A percentile compares a stretch with the other conserved stretches of the same genome.
These are phyloP conservation scores for Gandaritis pyraliata DNA, from an alignment of 2,888 invertebrate species.

Conservation along the genomic window DNA sequence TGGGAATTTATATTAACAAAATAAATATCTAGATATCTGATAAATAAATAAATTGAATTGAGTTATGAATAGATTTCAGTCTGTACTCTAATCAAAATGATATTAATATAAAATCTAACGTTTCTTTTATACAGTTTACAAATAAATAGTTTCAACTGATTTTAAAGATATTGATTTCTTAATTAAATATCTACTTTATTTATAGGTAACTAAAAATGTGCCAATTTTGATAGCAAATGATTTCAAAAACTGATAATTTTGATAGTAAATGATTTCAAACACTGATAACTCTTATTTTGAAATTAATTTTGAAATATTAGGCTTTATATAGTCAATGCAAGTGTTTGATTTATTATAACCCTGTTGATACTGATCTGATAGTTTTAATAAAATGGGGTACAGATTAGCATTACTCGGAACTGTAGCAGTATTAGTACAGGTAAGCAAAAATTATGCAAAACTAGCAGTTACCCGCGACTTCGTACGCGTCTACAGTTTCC, in stretches of 20 bases:
- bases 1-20: too few relatives aligned
- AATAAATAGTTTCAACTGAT: conserved; percentile 17
- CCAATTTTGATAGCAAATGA: too few relatives aligned
- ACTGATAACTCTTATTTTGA: conserved; percentile 10
- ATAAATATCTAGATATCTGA: too few relatives aligned
- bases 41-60: too few relatives aligned
- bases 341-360: conserved; percentile 5
- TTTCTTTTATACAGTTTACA: conserved; percentile 22
- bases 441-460: conserved; percentile 2
- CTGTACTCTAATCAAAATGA: conserved; percentile 8
- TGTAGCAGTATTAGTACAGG: conserved; percentile 24
- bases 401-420: conserved; percentile 21
- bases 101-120: conserved; percentile 14
- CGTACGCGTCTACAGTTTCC: too few relatives aligned
- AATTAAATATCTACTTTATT: neutral
- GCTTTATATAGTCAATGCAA: conserved; percentile 13
- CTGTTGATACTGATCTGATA: conserved; percentile 7
- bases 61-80: too few relatives aligned
- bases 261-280: conserved; percentile 20
- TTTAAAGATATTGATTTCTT: conserved; percentile 13
- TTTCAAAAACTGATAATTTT: neutral
- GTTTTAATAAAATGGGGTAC: conserved; percentile 26
- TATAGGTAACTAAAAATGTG: too few relatives aligned
- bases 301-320: conserved; percentile 17
- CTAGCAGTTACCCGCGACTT: too few relatives aligned